Evolutionary conservation across 2,113 vertebrate genomes (phyloP), one percentile per base, ranked within the genome.

Genomic region (Uropsilus gracilis): DNA sequence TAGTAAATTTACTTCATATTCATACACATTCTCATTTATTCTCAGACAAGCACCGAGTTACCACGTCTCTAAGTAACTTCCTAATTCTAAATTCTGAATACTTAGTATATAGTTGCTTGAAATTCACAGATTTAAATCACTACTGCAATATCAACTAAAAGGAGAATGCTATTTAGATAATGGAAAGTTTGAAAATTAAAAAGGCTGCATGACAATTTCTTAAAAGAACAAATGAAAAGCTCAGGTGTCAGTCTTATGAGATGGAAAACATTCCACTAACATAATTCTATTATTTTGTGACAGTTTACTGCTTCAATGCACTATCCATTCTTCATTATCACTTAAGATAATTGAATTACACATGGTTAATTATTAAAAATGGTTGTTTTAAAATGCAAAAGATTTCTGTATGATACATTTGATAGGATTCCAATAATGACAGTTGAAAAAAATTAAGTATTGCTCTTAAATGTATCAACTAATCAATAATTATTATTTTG

Each of bases 311-410:
- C 69, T 76, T 90, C 34, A 72, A 0, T 80, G 57, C 28, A 73
- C 42, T 32, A 63, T 82, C 90, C 59, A 72, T 61, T 87, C 53
- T 88, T 88, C 48, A 63, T 93, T 93, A 48, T 90, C 57, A 53
- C 5, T 77, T 68, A 75, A 64, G n/a, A 71, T 87, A 66, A 68
- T 72, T 73, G 48, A 88, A 91, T 95, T 87, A 91, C 4, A 80
- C 55, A 26, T 89, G n/a, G 42, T 64, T 85, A 80, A 63, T 88
- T 94, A 48, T 78, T 91, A 48, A 76, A 91, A 94, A 53, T 94
- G 63, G 63, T 69, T 85, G 18, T 69, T 88, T 81, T 89, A 80
- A 92, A 81, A 85, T 85, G 9, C 75, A 63, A 84, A 85, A 91
- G 28, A 63, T 57, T 55, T 85, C 37, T 61, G 5, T 80, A 13